Percentiles rank a stretch among this genome's conserved stretches.
phyloP scores from a whole-genome alignment of 2,888 invertebrate species.

The Cacoxenus indagator region DNA sequence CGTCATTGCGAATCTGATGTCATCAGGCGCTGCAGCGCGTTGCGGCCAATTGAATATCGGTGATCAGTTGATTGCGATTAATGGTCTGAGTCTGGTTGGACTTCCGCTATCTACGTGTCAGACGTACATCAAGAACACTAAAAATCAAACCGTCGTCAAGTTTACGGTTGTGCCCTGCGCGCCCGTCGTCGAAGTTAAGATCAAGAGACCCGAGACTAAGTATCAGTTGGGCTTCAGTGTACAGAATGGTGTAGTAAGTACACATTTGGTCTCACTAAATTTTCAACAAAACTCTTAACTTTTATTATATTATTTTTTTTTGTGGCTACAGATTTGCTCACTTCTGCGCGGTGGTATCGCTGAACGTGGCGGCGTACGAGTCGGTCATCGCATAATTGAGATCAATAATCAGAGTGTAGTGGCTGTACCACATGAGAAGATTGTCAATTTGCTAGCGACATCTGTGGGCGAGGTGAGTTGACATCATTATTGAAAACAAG shows the following conservation, averaged over 20 bases:
- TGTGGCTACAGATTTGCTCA: conserved; percentile 89
- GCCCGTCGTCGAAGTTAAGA: conserved; percentile 99
- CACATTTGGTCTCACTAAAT: neutral
- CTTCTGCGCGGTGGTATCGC: conserved; percentile 98
- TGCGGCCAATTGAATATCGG: conserved; percentile 99
- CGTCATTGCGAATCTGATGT: conserved; percentile 97
- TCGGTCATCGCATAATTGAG: conserved; percentile 99
- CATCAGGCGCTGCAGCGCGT: conserved; percentile 96
- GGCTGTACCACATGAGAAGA: conserved; percentile 99
- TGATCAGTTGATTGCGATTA: conserved; percentile 99
- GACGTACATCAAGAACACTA: conserved; percentile 98
- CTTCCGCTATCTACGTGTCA: conserved; percentile 98
- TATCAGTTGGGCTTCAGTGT: conserved; percentile 99
- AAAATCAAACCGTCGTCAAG: conserved; percentile 98
- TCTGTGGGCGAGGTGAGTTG: conserved; percentile 95
- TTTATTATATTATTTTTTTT: conserved; percentile 3
- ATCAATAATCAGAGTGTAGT: conserved; percentile 99
- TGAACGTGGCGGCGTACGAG: conserved; percentile 97
- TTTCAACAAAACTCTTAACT: neutral
- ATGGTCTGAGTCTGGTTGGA: conserved; percentile 98
- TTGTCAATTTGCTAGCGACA: conserved; percentile 98
- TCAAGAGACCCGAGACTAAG: conserved; percentile 98
- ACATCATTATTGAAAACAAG: neutral
- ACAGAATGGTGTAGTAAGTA: conserved; percentile 96
- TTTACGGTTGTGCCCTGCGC: conserved; percentile 99